Conservation (phyloP, 2,888 invertebrate species). For the Loripinus fragilis region DNA sequence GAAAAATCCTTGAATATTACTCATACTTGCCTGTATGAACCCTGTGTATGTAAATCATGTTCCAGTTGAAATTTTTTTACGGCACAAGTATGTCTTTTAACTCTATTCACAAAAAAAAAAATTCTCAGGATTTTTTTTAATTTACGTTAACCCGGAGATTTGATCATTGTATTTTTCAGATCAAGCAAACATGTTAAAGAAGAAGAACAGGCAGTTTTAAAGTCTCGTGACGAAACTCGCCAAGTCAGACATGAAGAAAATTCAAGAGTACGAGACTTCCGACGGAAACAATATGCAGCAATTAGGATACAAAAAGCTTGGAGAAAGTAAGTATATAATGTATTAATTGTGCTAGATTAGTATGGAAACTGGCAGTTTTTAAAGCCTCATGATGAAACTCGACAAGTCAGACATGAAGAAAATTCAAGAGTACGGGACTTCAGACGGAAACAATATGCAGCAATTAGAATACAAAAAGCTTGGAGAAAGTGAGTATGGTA, state of each 20-base stretch:
- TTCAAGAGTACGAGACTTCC: conserved; percentile 65
- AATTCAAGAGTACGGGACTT: conserved; percentile 66
- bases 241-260: conserved; percentile 67
- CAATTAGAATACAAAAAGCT: conserved; percentile 75
- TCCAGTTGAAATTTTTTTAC: too few relatives aligned
- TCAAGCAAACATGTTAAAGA: conserved; percentile 60
- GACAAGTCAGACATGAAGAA: conserved; percentile 66
- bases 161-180: conserved; percentile 44
- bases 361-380: too few relatives aligned
- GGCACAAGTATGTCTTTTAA: too few relatives aligned
- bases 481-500: conserved; percentile 75
- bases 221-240: conserved; percentile 49
- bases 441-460: conserved; percentile 73
- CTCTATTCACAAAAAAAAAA: too few relatives aligned
- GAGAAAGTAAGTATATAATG: conserved; percentile 75
- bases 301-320: conserved; percentile 77
- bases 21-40: too few relatives aligned
- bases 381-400: conserved; percentile 48
- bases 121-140: too few relatives aligned
- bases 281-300: conserved; percentile 75
- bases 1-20: too few relatives aligned
- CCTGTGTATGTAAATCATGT: too few relatives aligned
- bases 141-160: too few relatives aligned
- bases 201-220: conserved; percentile 63
- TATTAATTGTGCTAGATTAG: too few relatives aligned